Evolutionary conservation across 2,888 invertebrate species (phyloP).

Genomic region (Timema podura): DNA sequence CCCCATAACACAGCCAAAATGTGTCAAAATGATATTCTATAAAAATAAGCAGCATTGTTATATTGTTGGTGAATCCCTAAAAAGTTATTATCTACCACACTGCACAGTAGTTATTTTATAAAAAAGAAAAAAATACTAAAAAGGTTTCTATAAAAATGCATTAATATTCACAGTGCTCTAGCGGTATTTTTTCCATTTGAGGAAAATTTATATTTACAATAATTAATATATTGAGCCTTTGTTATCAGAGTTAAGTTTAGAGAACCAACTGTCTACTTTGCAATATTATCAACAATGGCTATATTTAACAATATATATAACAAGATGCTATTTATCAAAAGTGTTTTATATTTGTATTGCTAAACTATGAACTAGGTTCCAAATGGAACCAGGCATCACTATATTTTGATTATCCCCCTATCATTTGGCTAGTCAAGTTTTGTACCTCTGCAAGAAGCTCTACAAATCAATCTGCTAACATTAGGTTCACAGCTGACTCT

Average conservation of each 20-base stretch:
- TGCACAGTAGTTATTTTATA: constrained; percentile 28
- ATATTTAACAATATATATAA: constrained; percentile 35
- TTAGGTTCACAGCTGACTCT: constrained; percentile 30
- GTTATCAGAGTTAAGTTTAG: constrained; percentile 31
- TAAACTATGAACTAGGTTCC: constrained; percentile 30
- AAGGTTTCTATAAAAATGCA: constrained; percentile 31
- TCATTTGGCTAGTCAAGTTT: constrained; percentile 33
- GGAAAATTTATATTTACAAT: constrained; percentile 28
- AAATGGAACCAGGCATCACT: constrained; percentile 27
- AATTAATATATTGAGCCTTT: constrained; percentile 34
- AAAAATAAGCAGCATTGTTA: constrained; percentile 34
- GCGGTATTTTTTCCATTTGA: constrained; percentile 21
- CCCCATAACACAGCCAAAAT: constrained; percentile 33
- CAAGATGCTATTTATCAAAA: constrained; percentile 36
- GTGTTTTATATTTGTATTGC: constrained; percentile 29
- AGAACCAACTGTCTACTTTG: constrained; percentile 32
- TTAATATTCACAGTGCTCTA: constrained; percentile 26
- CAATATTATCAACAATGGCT: constrained; percentile 35
- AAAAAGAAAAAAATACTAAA: constrained; percentile 30
- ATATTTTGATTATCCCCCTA: constrained; percentile 32
- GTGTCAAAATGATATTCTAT: constrained; percentile 34
- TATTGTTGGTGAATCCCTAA: neutral
- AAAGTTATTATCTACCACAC: constrained; percentile 27
- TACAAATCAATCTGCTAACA: constrained; percentile 30
- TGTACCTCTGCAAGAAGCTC: constrained; percentile 30